A percentile compares a stretch with the other conserved stretches of the same genome.
Conservation (phyloP, 2,888 invertebrate genomes). For the Aspidapion aeneum region DNA sequence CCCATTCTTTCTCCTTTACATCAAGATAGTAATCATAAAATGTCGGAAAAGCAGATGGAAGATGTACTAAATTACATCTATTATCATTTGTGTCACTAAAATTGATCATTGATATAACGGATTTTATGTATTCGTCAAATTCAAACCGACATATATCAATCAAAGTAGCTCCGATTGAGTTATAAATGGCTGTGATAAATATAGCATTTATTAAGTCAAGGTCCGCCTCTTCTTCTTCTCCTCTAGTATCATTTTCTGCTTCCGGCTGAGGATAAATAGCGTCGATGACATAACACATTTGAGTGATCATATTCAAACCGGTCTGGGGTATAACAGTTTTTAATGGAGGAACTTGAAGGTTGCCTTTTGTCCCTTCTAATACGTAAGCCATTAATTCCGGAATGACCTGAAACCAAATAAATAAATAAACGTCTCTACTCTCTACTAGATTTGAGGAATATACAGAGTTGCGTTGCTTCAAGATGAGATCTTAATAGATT, state of each 20-base stretch:
- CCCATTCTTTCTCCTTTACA: constrained; percentile 64
- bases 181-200: constrained; percentile 74
- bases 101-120: constrained; percentile 57
- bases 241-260: constrained; percentile 46
- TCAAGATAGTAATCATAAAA: constrained; percentile 84
- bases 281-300: constrained; percentile 78
- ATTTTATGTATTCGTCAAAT: constrained; percentile 79
- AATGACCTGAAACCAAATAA: too few species aligned
- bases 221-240: constrained; percentile 50
- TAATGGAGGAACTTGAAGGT: constrained; percentile 59
- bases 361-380: constrained; percentile 64
- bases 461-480: too few species aligned
- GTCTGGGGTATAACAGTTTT: constrained; percentile 83
- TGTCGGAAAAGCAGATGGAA: constrained; percentile 67
- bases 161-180: constrained; percentile 80
- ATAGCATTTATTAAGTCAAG: constrained; percentile 64
- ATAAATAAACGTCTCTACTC: too few species aligned
- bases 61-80: constrained; percentile 64
- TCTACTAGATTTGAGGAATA: too few species aligned
- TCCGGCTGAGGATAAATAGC: constrained; percentile 55
- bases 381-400: constrained; percentile 67
- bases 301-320: constrained; percentile 81
- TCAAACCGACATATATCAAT: constrained; percentile 62
- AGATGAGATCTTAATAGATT: too few species aligned
- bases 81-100: constrained; percentile 62